Base-by-base conservation (phyloP, 2,797 vertebrate species). In the Pangasius sanitwongsei region DNA sequence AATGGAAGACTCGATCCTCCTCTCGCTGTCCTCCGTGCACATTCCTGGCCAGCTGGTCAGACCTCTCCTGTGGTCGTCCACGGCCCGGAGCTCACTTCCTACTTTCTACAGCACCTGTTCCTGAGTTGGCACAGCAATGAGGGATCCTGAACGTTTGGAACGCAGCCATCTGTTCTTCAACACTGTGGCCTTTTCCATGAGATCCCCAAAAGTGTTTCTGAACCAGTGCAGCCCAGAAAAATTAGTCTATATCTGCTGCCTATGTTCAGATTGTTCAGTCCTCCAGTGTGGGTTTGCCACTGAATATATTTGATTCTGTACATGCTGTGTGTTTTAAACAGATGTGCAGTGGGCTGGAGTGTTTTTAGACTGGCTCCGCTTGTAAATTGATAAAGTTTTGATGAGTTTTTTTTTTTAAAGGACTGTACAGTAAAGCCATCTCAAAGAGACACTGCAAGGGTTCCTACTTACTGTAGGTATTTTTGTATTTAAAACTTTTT, bases 101-200 rank as follows among this genome's bases (percentile, higher is more conserved):
- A 91, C 93, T 94, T 94, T 95, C 94, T 93, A 88, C 92, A 94
- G 94, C 96, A 96, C 95, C 95, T 96, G 95, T 95, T 96, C 94
- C 93, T 94, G 72, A 92, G 80, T 95, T 95, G 94, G 94, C 94
- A 94, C 75, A 67, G 86, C 89, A 65, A 83, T 83, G 75, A 87
- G 87, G 93, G 91, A 94, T 95, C 91, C 93, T 94, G 93, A 89
- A 91, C 90, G 91, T 92, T 94, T 95, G 95, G 94, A 94, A 91
- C 91, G 12, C 44, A 90, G 95, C 95, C 95, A 96, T 94, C 94
- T 95, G 94, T 93, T 94, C 92, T 91, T 92, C 89, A 61, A 87
- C 90, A 88, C 92, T 92, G 85, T 91, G 89, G 89, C 91, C 87
- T 90, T 92, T 94, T 93, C 88, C 12, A 90, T 92, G 63, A 91